Evolutionary conservation across 2,797 vertebrate genomes (phyloP).

Genomic region (Aeoliscus strigatus): DNA sequence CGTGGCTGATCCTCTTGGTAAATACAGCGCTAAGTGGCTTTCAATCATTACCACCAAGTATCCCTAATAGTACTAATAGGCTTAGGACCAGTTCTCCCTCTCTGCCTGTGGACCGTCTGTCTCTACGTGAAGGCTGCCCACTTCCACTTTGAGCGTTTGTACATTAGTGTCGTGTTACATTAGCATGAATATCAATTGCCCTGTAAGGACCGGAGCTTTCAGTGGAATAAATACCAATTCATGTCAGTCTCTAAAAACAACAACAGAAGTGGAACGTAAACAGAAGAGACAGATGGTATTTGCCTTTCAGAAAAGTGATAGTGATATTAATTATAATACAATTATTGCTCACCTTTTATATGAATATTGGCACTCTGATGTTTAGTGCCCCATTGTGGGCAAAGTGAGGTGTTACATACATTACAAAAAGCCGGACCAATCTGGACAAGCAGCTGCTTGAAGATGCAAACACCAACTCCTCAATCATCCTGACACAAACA

Average conservation of each 20-base stretch:
- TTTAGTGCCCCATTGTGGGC: no score
- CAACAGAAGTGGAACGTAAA: no score
- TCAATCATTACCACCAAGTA: conserved; percentile 60
- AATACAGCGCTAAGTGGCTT: conserved; percentile 62
- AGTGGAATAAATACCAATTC: no score
- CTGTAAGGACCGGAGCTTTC: conserved; percentile 1
- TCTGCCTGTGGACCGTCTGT: conserved; percentile 10
- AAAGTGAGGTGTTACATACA: no score
- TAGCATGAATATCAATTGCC: conserved; percentile 42
- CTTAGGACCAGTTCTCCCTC: conserved; percentile 45
- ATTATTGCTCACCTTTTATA: no score
- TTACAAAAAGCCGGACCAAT: no score
- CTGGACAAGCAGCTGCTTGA: conserved; percentile 48
- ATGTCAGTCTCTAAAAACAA: no score
- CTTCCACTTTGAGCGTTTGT: conserved; percentile 22
- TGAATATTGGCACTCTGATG: no score
- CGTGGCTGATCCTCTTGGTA: conserved; percentile 57
- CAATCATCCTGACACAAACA: conserved; percentile 41
- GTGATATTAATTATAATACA: no score
- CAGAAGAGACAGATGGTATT: no score
- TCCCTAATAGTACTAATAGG: conserved; percentile 61
- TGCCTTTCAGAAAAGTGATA: no score
- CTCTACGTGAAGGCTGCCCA: conserved; percentile 25
- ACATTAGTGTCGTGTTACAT: conserved; percentile 39
- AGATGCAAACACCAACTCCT: conserved; percentile 18